Percentiles rank a stretch among this genome's conserved stretches.
Evolutionary conservation across 2,113 vertebrate genomes (phyloP).

Genomic region (Sardina pilchardus): DNA sequence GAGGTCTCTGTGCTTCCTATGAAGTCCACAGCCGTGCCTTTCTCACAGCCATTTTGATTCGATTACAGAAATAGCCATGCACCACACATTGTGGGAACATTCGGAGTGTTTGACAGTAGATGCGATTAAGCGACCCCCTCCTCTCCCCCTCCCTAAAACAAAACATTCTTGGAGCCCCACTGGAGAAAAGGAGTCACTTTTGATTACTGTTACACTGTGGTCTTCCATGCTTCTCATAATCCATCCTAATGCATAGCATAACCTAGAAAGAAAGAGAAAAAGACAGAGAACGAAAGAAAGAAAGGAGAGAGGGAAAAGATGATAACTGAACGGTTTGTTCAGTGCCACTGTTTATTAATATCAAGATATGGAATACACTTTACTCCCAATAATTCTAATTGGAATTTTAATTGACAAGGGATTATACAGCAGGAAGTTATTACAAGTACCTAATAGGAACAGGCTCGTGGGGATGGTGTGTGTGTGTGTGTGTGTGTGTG

Average conservation of each 20-base stretch:
- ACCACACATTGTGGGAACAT: conserved; percentile 29
- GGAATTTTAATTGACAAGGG: conserved; percentile 68
- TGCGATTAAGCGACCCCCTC: conserved; percentile 10
- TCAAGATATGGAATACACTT: conserved; percentile 54
- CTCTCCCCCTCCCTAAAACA: conserved; percentile 12
- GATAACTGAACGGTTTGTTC: neutral
- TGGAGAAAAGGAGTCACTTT: conserved; percentile 12
- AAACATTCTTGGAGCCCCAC: conserved; percentile 38
- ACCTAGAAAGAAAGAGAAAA: neutral
- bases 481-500: neutral
- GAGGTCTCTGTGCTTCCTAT: neutral
- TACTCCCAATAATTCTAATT: conserved; percentile 57
- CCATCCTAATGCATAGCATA: neutral
- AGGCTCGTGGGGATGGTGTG: neutral
- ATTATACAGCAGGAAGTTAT: conserved; percentile 63
- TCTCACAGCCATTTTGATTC: neutral
- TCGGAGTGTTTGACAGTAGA: conserved; percentile 30
- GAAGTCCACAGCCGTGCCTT: neutral
- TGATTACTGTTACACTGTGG: conserved; percentile 29
- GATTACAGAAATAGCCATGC: conserved; percentile 16
- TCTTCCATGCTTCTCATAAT: neutral
- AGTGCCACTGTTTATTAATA: conserved; percentile 24
- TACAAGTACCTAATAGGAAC: conserved; percentile 51
- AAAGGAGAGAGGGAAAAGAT: neutral
- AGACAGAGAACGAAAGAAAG: neutral